Conservation (phyloP, 2,797 vertebrate species). For the Capromys pilorides region DNA sequence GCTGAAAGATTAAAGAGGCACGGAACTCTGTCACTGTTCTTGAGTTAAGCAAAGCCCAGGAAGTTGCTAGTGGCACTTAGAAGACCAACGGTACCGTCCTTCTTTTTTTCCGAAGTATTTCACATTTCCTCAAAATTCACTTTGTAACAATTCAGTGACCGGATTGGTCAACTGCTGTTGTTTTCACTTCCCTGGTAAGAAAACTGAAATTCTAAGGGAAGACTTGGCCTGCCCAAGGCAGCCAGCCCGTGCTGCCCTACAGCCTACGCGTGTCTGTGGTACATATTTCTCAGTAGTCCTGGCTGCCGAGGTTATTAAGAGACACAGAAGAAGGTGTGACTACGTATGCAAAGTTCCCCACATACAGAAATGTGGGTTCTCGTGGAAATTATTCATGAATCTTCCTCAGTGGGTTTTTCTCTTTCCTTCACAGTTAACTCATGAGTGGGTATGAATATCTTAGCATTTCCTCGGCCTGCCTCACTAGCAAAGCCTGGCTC, state of each 20-base stretch:
- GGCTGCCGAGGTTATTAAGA: neutral
- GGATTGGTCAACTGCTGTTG: neutral
- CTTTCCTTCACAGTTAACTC: neutral
- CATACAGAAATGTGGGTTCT: neutral
- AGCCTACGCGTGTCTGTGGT: neutral
- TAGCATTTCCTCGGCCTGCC: neutral
- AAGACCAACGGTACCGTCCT: neutral
- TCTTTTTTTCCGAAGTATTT: neutral
- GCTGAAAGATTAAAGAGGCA: neutral
- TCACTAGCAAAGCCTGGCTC: neutral
- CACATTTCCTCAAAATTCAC: neutral
- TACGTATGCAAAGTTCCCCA: neutral
- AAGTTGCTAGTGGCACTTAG: neutral
- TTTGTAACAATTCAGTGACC: neutral
- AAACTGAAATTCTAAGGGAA: neutral
- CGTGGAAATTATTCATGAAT: constrained; percentile 5
- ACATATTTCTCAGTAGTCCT: neutral
- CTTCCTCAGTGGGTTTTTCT: neutral
- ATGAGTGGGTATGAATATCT: neutral
- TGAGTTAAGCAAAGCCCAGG: neutral
- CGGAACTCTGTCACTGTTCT: neutral
- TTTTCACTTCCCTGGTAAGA: neutral
- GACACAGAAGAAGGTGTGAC: neutral
- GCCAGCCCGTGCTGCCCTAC: neutral
- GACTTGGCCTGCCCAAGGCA: neutral